These are phyloP conservation scores for Sterrhoptilus dennistouni DNA, from an alignment of 2,113 vertebrate species.

Conservation along the genomic window DNA sequence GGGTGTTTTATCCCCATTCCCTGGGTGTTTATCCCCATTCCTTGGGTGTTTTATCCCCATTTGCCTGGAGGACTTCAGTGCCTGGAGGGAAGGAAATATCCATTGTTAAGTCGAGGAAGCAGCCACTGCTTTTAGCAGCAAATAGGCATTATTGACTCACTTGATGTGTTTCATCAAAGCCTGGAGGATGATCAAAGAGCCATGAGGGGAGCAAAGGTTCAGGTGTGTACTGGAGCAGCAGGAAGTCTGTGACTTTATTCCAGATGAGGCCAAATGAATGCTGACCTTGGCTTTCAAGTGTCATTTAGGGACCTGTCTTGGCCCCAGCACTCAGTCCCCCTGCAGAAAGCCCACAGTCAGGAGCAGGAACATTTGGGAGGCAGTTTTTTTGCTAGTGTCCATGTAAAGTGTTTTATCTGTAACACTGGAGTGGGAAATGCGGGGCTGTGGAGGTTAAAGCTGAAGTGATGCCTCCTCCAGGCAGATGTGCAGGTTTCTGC, in stretches of 20 bases:
- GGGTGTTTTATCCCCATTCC: too few species aligned
- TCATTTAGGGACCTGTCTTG: not conserved
- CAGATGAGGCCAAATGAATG: not conserved
- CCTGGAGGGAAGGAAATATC: not conserved
- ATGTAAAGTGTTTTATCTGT: not conserved
- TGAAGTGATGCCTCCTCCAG: not conserved
- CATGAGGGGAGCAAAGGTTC: not conserved
- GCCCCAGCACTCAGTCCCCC: not conserved
- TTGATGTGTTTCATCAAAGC: not conserved
- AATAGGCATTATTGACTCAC: not conserved
- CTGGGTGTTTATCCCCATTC: too few species aligned
- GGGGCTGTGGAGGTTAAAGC: not conserved
- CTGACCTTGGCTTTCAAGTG: not conserved
- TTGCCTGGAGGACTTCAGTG: not conserved
- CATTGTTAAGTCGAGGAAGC: not conserved
- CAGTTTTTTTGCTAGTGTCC: not conserved
- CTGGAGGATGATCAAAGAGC: not conserved
- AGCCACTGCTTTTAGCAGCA: not conserved
- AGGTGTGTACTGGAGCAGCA: not conserved
- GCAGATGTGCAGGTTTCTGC: not conserved
- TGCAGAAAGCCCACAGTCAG: not conserved
- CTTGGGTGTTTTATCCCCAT: too few species aligned
- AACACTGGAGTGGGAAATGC: not conserved
- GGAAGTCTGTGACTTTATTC: not conserved
- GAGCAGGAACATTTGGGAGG: not conserved